A percentile compares a stretch with the other conserved stretches of the same genome.
phyloP scores from a whole-genome alignment of 2,888 invertebrate genomes.

The Cyaniris semiargus region DNA sequence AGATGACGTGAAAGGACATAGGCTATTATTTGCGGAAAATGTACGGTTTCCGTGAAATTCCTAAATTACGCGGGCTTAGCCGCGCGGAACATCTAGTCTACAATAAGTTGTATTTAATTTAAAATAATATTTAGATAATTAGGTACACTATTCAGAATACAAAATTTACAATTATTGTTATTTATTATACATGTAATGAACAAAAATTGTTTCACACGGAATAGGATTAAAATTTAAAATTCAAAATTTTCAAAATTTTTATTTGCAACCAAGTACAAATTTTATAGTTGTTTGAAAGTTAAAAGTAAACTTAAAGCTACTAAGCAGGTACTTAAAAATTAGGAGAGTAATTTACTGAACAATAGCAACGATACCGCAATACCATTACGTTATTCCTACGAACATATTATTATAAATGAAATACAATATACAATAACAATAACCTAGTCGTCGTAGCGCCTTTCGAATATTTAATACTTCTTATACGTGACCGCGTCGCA shows the following conservation, averaged over 20 bases:
- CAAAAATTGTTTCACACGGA: background rate
- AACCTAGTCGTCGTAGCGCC: background rate
- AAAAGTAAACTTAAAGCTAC: background rate
- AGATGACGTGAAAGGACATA: too few species aligned
- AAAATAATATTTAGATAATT: too few species aligned
- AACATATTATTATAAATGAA: background rate
- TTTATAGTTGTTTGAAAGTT: background rate
- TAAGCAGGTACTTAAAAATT: background rate
- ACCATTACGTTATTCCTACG: background rate
- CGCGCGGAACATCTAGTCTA: too few species aligned
- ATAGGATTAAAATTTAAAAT: background rate
- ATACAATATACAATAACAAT: constrained; percentile 5
- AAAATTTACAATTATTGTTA: too few species aligned
- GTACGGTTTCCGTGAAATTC: too few species aligned
- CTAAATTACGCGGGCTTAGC: too few species aligned
- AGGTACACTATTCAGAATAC: too few species aligned
- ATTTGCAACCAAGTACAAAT: too few species aligned
- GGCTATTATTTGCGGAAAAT: too few species aligned
- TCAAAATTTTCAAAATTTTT: too few species aligned
- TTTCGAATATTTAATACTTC: constrained; percentile 14
- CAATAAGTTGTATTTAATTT: too few species aligned
- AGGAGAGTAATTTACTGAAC: background rate
- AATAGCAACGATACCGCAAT: background rate
- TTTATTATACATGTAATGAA: too few species aligned
- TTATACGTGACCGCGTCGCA: background rate